Conservation (phyloP, 37 sponge, comb jelly and placozoan species). For the Haliclona indistincta region DNA sequence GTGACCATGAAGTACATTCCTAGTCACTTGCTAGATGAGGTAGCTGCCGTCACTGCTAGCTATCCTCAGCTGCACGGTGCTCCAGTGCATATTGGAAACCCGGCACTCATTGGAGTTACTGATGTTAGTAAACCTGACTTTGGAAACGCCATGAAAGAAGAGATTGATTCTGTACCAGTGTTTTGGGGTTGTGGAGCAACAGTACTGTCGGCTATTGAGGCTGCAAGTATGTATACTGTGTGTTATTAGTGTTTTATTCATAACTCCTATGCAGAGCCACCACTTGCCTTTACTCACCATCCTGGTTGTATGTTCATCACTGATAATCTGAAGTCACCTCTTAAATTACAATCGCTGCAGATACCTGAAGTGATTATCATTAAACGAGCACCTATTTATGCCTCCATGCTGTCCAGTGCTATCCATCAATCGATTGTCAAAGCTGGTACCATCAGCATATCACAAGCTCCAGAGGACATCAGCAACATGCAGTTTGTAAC, state of each 20-base stretch:
- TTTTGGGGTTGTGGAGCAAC: slow-evolving; percentile 98
- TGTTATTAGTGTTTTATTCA: background rate
- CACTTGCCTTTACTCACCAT: slow-evolving; percentile 72
- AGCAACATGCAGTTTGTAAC: slow-evolving; percentile 41
- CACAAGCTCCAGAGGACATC: slow-evolving; percentile 45
- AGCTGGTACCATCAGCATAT: background rate
- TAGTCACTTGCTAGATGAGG: slow-evolving; percentile 24
- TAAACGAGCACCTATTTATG: too few relatives aligned
- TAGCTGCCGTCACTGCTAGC: slow-evolving; percentile 31
- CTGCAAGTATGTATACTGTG: slow-evolving; percentile 44
- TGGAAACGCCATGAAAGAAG: slow-evolving; percentile 35
- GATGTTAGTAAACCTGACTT: slow-evolving; percentile 30
- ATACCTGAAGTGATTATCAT: slow-evolving; percentile 7
- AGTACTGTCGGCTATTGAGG: slow-evolving; percentile 25
- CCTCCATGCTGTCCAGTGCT: slow-evolving; percentile 30
- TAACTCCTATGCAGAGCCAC: slow-evolving; percentile 36
- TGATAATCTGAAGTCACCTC: slow-evolving; percentile 25
- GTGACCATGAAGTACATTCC: slow-evolving; percentile 77
- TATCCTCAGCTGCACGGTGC: slow-evolving; percentile 71
- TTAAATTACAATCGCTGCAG: background rate
- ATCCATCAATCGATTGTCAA: slow-evolving; percentile 38
- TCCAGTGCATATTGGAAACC: slow-evolving; percentile 92
- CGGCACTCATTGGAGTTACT: slow-evolving; percentile 72
- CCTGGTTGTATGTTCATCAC: slow-evolving; percentile 91
- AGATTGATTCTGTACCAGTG: slow-evolving; percentile 74